Evolutionary conservation across 1,140 invertebrate species (phyloP).

Genomic region (Meloidogyne chitwoodi): DNA sequence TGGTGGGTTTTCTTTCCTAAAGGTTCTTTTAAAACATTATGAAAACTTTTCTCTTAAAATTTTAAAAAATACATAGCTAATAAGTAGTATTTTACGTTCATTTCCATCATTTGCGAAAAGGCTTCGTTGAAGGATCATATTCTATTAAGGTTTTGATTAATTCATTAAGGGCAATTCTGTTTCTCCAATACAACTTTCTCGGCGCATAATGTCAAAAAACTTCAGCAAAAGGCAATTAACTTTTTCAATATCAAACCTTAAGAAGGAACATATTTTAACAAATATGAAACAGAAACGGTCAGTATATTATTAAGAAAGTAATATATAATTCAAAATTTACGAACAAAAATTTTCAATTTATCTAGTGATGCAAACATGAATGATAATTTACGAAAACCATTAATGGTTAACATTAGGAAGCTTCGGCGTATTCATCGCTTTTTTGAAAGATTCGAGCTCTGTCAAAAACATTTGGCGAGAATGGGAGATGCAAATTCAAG

Average conservation of each 20-base stretch:
- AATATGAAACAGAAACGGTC: neutral
- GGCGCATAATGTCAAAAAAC: neutral
- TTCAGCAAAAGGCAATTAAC: neutral
- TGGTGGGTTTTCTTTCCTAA: neutral
- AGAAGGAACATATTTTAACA: neutral
- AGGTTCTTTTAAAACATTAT: no score
- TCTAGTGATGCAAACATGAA: neutral
- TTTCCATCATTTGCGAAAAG: no score
- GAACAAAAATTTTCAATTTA: neutral
- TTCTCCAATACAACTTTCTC: no score
- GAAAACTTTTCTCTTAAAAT: no score
- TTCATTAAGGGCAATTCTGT: no score
- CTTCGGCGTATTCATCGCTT: constrained; percentile 16
- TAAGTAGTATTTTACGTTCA: no score
- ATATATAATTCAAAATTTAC: no score
- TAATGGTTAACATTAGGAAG: constrained; percentile 24
- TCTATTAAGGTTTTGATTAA: no score
- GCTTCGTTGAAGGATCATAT: no score
- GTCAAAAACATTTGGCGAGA: constrained; percentile 16
- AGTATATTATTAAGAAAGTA: neutral
- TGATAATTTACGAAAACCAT: neutral
- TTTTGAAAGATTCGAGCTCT: constrained; percentile 18
- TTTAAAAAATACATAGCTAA: no score
- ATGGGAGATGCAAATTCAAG: constrained; percentile 24
- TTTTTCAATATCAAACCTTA: neutral